These are phyloP conservation scores for Gymnothorax javanicus DNA, from an alignment of 2,797 vertebrate genomes.

Conservation along the genomic window DNA sequence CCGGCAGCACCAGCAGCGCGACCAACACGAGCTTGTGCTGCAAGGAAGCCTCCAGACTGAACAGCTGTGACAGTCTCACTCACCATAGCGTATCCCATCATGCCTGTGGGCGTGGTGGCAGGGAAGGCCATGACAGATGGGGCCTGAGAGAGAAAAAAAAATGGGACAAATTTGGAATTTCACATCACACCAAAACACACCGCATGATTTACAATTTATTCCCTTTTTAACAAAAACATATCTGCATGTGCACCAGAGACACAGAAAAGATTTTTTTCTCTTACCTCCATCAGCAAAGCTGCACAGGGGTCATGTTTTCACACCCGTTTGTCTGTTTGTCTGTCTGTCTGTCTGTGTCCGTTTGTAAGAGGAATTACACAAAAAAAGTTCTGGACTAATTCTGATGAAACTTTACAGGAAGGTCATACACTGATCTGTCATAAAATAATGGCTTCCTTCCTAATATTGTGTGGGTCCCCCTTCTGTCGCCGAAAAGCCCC, in stretches of 20 bases:
- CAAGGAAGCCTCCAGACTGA: not conserved
- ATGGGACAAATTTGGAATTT: constrained; percentile 52
- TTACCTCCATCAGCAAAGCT: too few relatives aligned
- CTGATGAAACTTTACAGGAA: too few relatives aligned
- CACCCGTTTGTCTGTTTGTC: too few relatives aligned
- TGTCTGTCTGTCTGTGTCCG: too few relatives aligned
- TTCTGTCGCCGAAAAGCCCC: too few relatives aligned
- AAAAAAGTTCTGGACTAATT: too few relatives aligned
- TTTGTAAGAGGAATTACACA: too few relatives aligned
- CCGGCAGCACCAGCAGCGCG: not conserved
- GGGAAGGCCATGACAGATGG: constrained; percentile 94
- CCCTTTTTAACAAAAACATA: not conserved
- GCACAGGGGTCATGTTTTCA: too few relatives aligned
- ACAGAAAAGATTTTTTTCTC: too few relatives aligned
- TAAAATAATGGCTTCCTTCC: too few relatives aligned
- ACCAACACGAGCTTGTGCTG: not conserved
- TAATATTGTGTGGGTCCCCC: too few relatives aligned
- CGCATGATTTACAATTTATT: not conserved
- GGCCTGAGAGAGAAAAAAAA: constrained; percentile 77
- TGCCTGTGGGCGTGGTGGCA: constrained; percentile 91
- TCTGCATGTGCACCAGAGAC: not conserved
- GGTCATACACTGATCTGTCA: too few relatives aligned
- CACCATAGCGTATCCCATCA: constrained; percentile 92
- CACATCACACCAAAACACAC: not conserved
- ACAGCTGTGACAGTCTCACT: constrained; percentile 44